These are phyloP conservation scores for Oligia latruncula DNA, from an alignment of 2,888 invertebrate species.

Conservation along the genomic window DNA sequence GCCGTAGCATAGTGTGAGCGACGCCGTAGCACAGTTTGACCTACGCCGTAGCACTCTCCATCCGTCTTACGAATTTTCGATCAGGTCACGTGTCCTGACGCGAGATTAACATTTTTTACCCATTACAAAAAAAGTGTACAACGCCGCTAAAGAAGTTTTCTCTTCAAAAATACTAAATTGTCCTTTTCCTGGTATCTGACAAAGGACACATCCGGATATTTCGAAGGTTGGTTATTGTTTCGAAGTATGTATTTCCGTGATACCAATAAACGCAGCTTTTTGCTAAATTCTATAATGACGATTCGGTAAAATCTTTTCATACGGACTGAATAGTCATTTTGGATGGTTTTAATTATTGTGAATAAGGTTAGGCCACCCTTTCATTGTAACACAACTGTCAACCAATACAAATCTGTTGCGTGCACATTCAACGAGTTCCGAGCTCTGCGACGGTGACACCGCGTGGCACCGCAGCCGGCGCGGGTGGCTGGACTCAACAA, in stretches of 20 bases:
- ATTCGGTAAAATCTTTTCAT: not conserved
- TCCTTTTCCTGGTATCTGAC: too few relatives aligned
- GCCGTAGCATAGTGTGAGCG: too few relatives aligned
- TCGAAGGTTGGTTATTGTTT: not conserved
- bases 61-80: too few relatives aligned
- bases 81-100: too few relatives aligned
- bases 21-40: too few relatives aligned
- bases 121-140: too few relatives aligned
- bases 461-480: not conserved
- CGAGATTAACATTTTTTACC: too few relatives aligned
- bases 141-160: too few relatives aligned
- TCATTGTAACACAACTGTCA: not conserved
- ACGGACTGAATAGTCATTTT: not conserved
- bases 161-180: not conserved
- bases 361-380: too few relatives aligned
- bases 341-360: not conserved
- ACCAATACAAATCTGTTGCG: not conserved
- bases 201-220: not conserved
- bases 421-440: not conserved
- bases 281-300: not conserved
- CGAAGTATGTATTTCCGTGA: not conserved
- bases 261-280: not conserved
- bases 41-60: too few relatives aligned
- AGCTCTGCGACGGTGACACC: not conserved
- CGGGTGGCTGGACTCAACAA: not conserved